Evolutionary conservation across 1,140 invertebrate genomes (phyloP).

Genomic region (Metopolophium dirhodum): DNA sequence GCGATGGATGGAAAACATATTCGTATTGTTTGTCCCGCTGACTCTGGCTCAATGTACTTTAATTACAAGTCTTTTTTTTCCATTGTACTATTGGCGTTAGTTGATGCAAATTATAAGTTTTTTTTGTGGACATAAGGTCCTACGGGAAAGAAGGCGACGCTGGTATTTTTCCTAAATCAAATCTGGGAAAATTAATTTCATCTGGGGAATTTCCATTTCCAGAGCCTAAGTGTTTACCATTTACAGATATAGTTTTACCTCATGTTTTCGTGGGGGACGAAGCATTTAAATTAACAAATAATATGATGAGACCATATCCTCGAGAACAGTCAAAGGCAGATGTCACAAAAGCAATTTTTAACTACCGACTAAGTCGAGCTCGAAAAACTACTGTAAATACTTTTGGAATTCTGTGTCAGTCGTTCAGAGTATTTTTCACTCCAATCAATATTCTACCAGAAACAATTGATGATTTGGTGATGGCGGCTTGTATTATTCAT

Average conservation of each 20-base stretch:
- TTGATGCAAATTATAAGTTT: slow-evolving; percentile 56
- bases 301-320: slow-evolving; percentile 10
- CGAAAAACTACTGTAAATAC: no score
- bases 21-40: slow-evolving; percentile 61
- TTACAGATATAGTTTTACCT: slow-evolving; percentile 58
- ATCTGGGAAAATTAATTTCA: background rate
- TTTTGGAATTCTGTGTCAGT: slow-evolving; percentile 57
- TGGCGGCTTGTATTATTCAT: no score
- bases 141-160: slow-evolving; percentile 61
- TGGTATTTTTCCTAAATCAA: slow-evolving; percentile 25
- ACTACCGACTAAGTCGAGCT: background rate
- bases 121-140: slow-evolving; percentile 37
- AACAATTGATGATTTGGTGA: no score
- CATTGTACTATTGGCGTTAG: slow-evolving; percentile 62
- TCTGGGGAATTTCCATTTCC: slow-evolving; percentile 41
- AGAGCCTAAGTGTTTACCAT: slow-evolving; percentile 57
- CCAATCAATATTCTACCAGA: slow-evolving; percentile 61
- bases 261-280: slow-evolving; percentile 61
- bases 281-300: slow-evolving; percentile 45
- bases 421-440: slow-evolving; percentile 62
- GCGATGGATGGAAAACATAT: slow-evolving; percentile 64
- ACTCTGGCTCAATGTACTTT: slow-evolving; percentile 63
- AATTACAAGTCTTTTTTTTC: slow-evolving; percentile 66
- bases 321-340: background rate
- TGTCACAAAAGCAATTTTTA: background rate